Evolutionary conservation across 2,888 invertebrate species (phyloP).

Genomic region (Adelphocoris suturalis): DNA sequence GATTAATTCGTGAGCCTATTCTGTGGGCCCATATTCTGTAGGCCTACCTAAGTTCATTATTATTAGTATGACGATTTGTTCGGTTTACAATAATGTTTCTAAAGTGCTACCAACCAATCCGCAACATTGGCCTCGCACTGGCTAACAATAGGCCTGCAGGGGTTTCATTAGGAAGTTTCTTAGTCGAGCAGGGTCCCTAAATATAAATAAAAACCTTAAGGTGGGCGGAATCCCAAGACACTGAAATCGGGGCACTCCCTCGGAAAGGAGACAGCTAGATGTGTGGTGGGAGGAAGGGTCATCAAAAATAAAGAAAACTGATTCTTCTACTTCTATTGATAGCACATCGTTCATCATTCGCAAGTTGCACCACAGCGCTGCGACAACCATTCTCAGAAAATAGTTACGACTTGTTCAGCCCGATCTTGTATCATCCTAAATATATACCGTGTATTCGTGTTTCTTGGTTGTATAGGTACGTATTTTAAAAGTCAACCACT

Average conservation of each 20-base stretch:
- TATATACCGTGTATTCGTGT: no score
- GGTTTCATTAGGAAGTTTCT: constrained; percentile 17
- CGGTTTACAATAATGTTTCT: no score
- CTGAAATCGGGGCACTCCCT: constrained; percentile 31
- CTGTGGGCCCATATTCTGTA: no score
- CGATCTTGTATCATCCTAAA: no score
- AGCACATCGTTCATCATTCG: not conserved
- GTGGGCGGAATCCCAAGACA: constrained; percentile 12
- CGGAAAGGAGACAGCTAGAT: constrained; percentile 13
- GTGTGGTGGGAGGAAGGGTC: not conserved
- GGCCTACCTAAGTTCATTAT: no score
- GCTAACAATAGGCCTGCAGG: not conserved
- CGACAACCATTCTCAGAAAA: no score
- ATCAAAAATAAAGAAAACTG: not conserved
- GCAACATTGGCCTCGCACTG: not conserved
- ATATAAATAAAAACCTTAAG: constrained; percentile 27
- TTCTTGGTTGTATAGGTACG: no score
- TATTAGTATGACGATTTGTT: no score
- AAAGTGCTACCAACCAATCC: not conserved
- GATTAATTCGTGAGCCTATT: no score
- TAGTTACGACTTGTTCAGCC: no score
- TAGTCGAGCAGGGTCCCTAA: not conserved
- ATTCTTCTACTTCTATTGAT: constrained; percentile 2
- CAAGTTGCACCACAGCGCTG: no score
- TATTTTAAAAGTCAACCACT: no score